phyloP scores from a whole-genome alignment of 2,113 vertebrate species.

The Halcyon malimbica region DNA sequence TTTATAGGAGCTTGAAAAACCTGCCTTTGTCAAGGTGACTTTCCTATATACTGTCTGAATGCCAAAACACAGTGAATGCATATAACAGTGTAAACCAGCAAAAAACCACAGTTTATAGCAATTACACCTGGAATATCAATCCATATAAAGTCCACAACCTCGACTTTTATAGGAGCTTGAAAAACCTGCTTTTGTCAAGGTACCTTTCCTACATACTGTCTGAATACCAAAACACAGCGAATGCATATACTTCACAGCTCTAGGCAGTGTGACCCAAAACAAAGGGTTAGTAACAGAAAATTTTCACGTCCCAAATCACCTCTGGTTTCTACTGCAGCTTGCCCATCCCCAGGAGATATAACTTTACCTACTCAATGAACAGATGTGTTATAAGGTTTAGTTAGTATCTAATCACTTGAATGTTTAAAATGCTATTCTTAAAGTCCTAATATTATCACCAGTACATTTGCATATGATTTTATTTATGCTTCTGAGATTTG shows the following conservation, averaged over 20 bases:
- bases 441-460: not conserved
- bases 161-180: not conserved
- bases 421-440: not conserved
- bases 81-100: not conserved
- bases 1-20: not conserved
- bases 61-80: not conserved
- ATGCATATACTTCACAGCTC: not conserved
- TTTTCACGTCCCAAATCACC: not conserved
- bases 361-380: not conserved
- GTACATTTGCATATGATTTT: not conserved
- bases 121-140: not conserved
- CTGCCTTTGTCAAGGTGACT: not conserved
- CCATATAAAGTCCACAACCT: too few species aligned
- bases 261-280: not conserved
- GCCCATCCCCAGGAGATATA: not conserved
- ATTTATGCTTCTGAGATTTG: constrained; percentile 27
- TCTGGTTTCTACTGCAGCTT: not conserved
- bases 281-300: not conserved
- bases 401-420: not conserved
- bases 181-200: not conserved
- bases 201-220: not conserved
- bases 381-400: not conserved
- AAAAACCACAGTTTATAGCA: not conserved
- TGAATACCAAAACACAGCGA: not conserved
- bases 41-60: not conserved